phyloP scores from a whole-genome alignment of 2,797 vertebrate genomes.

The Tamandua tetradactyla region DNA sequence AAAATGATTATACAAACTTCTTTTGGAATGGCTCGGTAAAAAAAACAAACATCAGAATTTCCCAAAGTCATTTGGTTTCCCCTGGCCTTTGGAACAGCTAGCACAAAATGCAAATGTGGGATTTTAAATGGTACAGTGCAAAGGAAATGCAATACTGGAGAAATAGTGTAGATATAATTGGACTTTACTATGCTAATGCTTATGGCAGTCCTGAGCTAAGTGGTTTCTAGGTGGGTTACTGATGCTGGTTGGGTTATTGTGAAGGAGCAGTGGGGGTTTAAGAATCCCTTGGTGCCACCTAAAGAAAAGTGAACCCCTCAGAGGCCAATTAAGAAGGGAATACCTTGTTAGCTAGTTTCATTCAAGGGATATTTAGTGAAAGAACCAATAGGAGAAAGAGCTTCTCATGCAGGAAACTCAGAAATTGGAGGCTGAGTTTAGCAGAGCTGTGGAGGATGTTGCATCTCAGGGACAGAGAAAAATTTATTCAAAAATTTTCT shows the following conservation, averaged over 20 bases:
- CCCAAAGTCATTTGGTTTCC: slow-evolving; percentile 29
- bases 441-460: not conserved
- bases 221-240: slow-evolving; percentile 9
- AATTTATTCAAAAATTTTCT: not conserved
- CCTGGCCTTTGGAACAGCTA: not conserved
- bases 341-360: slow-evolving; percentile 29
- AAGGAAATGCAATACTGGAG: not conserved
- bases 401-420: not conserved
- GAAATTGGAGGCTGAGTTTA: not conserved
- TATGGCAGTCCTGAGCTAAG: slow-evolving; percentile 38
- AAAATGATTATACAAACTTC: not conserved
- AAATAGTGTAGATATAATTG: not conserved
- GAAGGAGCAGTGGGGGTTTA: not conserved
- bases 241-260: not conserved
- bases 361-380: not conserved
- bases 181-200: not conserved
- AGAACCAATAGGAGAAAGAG: not conserved
- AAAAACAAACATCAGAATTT: not conserved
- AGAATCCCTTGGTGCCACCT: not conserved
- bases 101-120: slow-evolving; percentile 13
- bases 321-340: slow-evolving; percentile 21
- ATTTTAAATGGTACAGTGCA: slow-evolving; percentile 11
- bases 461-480: not conserved
- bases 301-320: slow-evolving; percentile 3
- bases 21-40: not conserved